Evolutionary conservation across 2,113 vertebrate species (phyloP).

Genomic region (Columba janthina): DNA sequence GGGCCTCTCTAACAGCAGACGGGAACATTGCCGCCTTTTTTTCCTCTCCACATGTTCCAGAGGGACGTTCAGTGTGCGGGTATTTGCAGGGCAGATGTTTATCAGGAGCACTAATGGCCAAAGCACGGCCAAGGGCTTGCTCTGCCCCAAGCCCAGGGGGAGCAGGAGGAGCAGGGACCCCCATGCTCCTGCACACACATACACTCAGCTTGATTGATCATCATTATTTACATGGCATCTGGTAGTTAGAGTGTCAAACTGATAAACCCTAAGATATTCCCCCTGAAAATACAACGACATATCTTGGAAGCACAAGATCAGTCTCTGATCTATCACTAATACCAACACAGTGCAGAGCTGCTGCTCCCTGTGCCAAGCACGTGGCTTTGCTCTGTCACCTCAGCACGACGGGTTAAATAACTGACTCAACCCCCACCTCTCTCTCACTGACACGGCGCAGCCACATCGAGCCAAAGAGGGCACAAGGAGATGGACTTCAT

Average conservation of each 20-base stretch:
- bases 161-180: neutral
- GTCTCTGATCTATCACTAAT: neutral
- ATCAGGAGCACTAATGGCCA: accelerated
- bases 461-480: neutral
- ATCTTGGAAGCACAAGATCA: neutral
- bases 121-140: accelerated
- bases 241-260: neutral
- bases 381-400: neutral
- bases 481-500: neutral
- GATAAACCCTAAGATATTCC: neutral
- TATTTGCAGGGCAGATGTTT: accelerated
- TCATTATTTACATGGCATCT: neutral
- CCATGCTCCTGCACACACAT: too few species aligned
- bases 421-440: neutral
- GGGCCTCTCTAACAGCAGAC: neutral
- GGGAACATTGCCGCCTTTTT: neutral
- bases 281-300: accelerated
- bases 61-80: accelerated
- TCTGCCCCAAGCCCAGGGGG: neutral
- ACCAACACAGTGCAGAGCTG: neutral
- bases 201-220: neutral
- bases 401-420: neutral
- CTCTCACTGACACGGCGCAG: neutral
- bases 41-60: accelerated
- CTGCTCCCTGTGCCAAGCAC: neutral